phyloP scores from a whole-genome alignment of 1,140 invertebrate genomes.

The Leptopilina boulardi region DNA sequence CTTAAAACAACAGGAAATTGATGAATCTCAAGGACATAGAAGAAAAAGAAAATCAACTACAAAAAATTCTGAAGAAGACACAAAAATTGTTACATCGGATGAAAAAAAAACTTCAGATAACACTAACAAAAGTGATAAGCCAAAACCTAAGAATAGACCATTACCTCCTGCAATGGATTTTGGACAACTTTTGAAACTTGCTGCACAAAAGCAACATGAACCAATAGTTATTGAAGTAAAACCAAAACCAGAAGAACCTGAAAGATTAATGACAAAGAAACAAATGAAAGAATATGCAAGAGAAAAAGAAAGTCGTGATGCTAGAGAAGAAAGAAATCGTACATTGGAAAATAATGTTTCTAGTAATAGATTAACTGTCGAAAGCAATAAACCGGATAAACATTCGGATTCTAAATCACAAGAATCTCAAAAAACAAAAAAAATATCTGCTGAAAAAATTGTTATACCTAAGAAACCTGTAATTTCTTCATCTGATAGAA shows the following conservation, averaged over 20 bases:
- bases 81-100: slow-evolving; percentile 37
- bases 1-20: slow-evolving; percentile 83
- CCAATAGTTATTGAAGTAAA: slow-evolving; percentile 82
- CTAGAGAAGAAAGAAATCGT: slow-evolving; percentile 70
- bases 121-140: slow-evolving; percentile 59
- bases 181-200: slow-evolving; percentile 84
- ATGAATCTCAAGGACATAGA: slow-evolving; percentile 82
- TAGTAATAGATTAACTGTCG: not conserved
- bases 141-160: slow-evolving; percentile 77
- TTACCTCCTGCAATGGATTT: slow-evolving; percentile 86
- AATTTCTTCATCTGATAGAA: slow-evolving; percentile 33
- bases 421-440: slow-evolving; percentile 51
- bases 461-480: slow-evolving; percentile 71
- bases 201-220: slow-evolving; percentile 89
- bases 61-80: slow-evolving; percentile 43
- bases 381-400: not conserved
- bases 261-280: slow-evolving; percentile 86
- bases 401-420: slow-evolving; percentile 27
- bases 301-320: slow-evolving; percentile 76
- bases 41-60: slow-evolving; percentile 78
- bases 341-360: slow-evolving; percentile 34
- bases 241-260: slow-evolving; percentile 79
- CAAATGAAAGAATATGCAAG: slow-evolving; percentile 85
- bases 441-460: slow-evolving; percentile 65
- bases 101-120: slow-evolving; percentile 58